Conservation (phyloP, 2,888 invertebrate species). For the Ectemnius lituratus region DNA sequence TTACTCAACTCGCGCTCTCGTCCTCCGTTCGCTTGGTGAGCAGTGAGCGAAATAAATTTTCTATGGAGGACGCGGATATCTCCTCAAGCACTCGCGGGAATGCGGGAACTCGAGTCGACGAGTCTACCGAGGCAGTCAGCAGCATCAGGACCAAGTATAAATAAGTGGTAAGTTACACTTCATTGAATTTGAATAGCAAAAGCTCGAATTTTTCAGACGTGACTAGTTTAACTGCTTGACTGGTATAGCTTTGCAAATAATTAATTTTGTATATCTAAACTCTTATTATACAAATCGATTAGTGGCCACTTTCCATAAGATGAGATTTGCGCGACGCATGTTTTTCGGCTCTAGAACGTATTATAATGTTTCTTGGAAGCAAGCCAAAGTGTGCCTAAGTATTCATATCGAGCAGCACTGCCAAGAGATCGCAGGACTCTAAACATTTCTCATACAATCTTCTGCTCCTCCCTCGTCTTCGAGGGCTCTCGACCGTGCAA, state of each 20-base stretch:
- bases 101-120: not conserved
- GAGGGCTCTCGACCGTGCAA: conserved; percentile 31
- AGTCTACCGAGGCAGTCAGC: too few relatives aligned
- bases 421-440: conserved; percentile 43
- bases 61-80: not conserved
- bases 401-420: conserved; percentile 39
- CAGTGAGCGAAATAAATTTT: conserved; percentile 15
- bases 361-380: conserved; percentile 53
- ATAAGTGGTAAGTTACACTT: not conserved
- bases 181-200: not conserved
- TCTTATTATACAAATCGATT: not conserved
- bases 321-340: conserved; percentile 42
- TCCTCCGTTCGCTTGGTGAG: not conserved
- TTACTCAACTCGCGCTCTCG: conserved; percentile 14
- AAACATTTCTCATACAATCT: conserved; percentile 40
- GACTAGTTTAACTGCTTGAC: too few relatives aligned
- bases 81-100: not conserved
- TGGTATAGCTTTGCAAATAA: not conserved
- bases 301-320: not conserved
- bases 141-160: not conserved
- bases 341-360: conserved; percentile 41
- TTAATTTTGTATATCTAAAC: not conserved
- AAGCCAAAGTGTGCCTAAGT: conserved; percentile 43
- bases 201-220: too few relatives aligned
- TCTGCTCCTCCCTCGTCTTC: conserved; percentile 13